Conservation (phyloP, 1,140 invertebrate species). For the Bathynomus jamesi region DNA sequence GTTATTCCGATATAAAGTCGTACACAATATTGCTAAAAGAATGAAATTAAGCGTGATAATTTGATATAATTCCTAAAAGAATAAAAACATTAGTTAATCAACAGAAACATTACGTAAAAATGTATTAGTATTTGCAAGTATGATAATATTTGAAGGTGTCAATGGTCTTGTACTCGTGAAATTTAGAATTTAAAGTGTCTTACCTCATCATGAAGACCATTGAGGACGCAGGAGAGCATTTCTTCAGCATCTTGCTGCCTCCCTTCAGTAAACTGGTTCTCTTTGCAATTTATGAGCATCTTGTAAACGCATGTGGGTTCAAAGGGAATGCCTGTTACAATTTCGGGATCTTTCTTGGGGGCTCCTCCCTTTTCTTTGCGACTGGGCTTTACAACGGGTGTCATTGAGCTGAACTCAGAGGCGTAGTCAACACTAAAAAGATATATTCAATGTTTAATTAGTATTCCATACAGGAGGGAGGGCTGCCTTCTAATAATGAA, state of each 20-base stretch:
- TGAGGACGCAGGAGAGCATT: constrained; percentile 43
- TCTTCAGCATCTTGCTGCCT: constrained; percentile 34
- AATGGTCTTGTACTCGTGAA: too few species aligned
- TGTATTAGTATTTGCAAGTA: too few species aligned
- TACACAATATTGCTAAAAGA: too few species aligned
- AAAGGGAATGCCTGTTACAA: constrained; percentile 25
- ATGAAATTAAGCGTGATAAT: too few species aligned
- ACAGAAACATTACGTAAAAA: too few species aligned
- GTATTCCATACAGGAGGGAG: not conserved
- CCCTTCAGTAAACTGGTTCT: constrained; percentile 26
- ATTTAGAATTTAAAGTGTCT: not conserved
- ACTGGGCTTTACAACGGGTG: constrained; percentile 22
- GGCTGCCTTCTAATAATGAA: too few species aligned
- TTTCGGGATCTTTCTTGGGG: constrained; percentile 10
- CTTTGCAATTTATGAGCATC: constrained; percentile 20
- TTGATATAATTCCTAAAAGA: too few species aligned
- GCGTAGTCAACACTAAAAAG: constrained; percentile 52
- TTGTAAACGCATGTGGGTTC: constrained; percentile 31
- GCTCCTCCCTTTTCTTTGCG: constrained; percentile 26
- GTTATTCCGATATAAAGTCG: too few species aligned
- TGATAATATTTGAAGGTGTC: too few species aligned
- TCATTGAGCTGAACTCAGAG: constrained; percentile 40
- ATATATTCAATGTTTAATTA: constrained; percentile 10
- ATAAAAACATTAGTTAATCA: too few species aligned
- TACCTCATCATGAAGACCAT: constrained; percentile 91